These are phyloP conservation scores for Trypoxylus dichotomus DNA, from an alignment of 1,140 invertebrate species.

Conservation along the genomic window DNA sequence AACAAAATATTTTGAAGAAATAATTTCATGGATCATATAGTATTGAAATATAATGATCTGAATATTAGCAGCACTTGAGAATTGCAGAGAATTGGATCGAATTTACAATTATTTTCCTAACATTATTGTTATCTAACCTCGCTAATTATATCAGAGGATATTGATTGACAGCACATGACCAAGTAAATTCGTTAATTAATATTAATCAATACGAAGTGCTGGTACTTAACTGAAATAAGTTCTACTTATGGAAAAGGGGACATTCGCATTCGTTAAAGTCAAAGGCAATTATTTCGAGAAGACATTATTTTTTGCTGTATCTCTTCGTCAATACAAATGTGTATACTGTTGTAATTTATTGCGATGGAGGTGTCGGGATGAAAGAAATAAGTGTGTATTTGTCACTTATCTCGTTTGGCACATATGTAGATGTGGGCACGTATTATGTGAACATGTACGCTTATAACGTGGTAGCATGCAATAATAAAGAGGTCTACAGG, in stretches of 20 bases:
- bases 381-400: neutral
- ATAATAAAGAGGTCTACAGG: neutral
- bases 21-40: too few species aligned
- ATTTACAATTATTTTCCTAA: too few species aligned
- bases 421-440: neutral
- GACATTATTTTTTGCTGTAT: neutral
- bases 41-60: too few species aligned
- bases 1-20: too few species aligned
- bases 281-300: neutral
- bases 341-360: neutral
- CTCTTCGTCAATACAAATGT: neutral
- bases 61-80: too few species aligned
- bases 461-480: too few species aligned
- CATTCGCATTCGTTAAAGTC: neutral
- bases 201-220: neutral
- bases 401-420: neutral
- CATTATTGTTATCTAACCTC: too few species aligned
- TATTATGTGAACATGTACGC: neutral
- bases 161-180: neutral
- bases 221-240: neutral
- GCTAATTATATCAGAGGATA: too few species aligned
- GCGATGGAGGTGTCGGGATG: neutral
- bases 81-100: too few species aligned
- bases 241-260: neutral
- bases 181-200: neutral